These are phyloP conservation scores for Periphyllus acericola DNA, from an alignment of 2,888 invertebrate species.

Conservation along the genomic window DNA sequence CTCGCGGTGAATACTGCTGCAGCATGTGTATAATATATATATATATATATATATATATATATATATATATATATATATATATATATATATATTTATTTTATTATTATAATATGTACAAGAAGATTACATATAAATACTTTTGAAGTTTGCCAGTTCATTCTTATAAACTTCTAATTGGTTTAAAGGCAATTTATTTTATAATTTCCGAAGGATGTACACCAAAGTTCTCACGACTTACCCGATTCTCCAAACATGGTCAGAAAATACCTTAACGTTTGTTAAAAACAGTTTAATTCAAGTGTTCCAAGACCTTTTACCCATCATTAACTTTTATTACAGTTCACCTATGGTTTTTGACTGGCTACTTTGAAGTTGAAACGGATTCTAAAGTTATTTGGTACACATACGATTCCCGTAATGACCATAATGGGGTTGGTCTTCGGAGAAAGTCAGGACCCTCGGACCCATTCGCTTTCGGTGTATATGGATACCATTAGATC, in stretches of 20 bases:
- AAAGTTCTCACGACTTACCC: constrained; percentile 9
- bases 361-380: constrained; percentile 49
- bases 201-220: neutral
- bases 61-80: neutral
- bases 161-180: constrained; percentile 3
- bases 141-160: constrained; percentile 1
- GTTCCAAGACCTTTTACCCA: constrained; percentile 42
- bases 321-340: constrained; percentile 52
- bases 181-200: neutral
- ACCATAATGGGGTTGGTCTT: constrained; percentile 36
- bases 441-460: constrained; percentile 6
- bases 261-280: constrained; percentile 29
- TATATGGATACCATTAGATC: neutral
- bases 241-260: neutral
- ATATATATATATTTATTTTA: neutral
- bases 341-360: constrained; percentile 41
- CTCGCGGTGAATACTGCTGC: neutral
- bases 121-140: neutral
- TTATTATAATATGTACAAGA: neutral
- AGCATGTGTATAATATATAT: neutral
- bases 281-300: constrained; percentile 42
- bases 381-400: constrained; percentile 43
- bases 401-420: constrained; percentile 42
- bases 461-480: neutral
- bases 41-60: neutral